Evolutionary conservation across 2,888 invertebrate species (phyloP).

Genomic region (Epistrophe grossulariae): DNA sequence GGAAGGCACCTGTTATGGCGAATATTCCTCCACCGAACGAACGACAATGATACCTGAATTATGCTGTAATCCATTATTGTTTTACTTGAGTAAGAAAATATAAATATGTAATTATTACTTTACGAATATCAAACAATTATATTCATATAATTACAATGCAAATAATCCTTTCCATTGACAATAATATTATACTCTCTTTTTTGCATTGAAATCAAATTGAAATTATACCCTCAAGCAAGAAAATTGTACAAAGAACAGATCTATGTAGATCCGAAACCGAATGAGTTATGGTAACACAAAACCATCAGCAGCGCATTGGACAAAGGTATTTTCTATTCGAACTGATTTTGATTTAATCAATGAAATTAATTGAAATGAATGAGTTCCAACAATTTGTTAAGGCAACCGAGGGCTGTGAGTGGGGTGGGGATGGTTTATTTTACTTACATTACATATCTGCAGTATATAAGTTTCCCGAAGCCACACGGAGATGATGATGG

Average conservation of each 20-base stretch:
- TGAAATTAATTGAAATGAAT: neutral
- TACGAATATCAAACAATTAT: neutral
- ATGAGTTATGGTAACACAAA: neutral
- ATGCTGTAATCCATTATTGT: no score
- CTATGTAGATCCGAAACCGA: neutral
- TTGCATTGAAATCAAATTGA: neutral
- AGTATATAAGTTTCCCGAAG: no score
- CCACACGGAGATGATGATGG: neutral
- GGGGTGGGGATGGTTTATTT: neutral
- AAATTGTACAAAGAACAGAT: neutral
- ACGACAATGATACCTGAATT: no score
- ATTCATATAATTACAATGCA: neutral
- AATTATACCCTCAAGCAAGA: neutral
- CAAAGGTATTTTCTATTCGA: neutral
- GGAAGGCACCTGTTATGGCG: no score
- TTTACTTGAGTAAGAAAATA: neutral
- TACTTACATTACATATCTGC: neutral
- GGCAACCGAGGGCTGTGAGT: neutral
- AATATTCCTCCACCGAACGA: no score
- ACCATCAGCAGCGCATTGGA: neutral
- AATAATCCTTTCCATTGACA: neutral
- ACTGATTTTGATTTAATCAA: constrained; percentile 1
- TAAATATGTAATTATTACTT: neutral
- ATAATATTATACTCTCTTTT: neutral
- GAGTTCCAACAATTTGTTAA: neutral